Conservation (phyloP, 1,140 invertebrate species). For the Acromyrmex charruanus region DNA sequence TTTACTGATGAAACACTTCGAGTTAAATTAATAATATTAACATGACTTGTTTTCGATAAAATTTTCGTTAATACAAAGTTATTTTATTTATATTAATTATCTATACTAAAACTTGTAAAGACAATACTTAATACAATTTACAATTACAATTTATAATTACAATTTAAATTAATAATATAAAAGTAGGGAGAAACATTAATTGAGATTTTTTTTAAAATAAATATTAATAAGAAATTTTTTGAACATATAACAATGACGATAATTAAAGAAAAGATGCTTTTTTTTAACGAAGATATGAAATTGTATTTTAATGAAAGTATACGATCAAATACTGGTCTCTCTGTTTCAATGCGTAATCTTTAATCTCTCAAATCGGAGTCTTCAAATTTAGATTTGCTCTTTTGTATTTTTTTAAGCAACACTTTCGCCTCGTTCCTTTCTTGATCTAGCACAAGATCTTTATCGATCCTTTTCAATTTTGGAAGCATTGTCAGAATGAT, state of each 20-base stretch:
- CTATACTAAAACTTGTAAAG: background rate
- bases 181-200: background rate
- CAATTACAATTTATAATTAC: background rate
- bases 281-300: background rate
- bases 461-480: constrained; percentile 51
- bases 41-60: background rate
- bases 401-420: constrained; percentile 34
- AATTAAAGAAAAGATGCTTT: background rate
- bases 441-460: constrained; percentile 14
- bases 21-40: background rate
- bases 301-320: background rate
- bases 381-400: background rate
- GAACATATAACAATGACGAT: background rate
- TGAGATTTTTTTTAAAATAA: background rate
- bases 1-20: background rate
- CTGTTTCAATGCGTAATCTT: background rate
- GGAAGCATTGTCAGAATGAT: constrained; percentile 55
- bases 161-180: background rate
- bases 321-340: background rate
- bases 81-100: background rate
- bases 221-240: background rate
- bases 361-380: background rate
- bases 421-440: constrained; percentile 42
- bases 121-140: background rate
- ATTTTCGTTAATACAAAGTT: background rate